Evolutionary conservation across 2,113 vertebrate genomes (phyloP).

Genomic region (Eleginops maclovinus): DNA sequence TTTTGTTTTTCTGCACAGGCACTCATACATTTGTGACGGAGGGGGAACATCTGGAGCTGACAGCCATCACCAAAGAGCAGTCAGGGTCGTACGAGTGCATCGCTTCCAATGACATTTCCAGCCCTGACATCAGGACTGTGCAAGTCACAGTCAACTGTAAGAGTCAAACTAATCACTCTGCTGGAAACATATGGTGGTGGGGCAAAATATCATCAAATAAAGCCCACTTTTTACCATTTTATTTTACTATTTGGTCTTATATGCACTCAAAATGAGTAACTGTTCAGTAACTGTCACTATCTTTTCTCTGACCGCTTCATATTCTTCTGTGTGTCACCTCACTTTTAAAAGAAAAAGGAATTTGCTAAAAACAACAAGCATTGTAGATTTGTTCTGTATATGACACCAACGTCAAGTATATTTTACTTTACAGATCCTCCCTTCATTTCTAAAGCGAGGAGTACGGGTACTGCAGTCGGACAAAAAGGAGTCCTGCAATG

Average conservation of each 20-base stretch:
- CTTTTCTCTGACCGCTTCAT: neutral
- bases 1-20: slow-evolving; percentile 77
- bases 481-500: slow-evolving; percentile 95
- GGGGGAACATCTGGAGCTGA: slow-evolving; percentile 94
- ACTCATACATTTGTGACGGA: slow-evolving; percentile 89
- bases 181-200: neutral
- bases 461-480: slow-evolving; percentile 90
- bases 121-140: slow-evolving; percentile 90
- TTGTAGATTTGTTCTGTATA: neutral
- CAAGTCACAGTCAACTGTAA: slow-evolving; percentile 97
- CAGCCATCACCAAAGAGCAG: slow-evolving; percentile 92
- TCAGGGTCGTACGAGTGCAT: slow-evolving; percentile 97
- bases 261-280: neutral
- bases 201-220: neutral
- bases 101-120: slow-evolving; percentile 92
- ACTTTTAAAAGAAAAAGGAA: neutral
- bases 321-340: neutral
- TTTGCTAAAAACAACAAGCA: neutral
- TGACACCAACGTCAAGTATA: neutral
- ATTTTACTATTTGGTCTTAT: neutral
- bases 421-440: slow-evolving; percentile 88
- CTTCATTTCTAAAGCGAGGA: slow-evolving; percentile 91
- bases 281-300: no score
- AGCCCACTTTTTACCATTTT: neutral
- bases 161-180: slow-evolving; percentile 33